These are phyloP conservation scores for Melipona beecheii DNA, from an alignment of 2,888 invertebrate species.

Conservation along the genomic window DNA sequence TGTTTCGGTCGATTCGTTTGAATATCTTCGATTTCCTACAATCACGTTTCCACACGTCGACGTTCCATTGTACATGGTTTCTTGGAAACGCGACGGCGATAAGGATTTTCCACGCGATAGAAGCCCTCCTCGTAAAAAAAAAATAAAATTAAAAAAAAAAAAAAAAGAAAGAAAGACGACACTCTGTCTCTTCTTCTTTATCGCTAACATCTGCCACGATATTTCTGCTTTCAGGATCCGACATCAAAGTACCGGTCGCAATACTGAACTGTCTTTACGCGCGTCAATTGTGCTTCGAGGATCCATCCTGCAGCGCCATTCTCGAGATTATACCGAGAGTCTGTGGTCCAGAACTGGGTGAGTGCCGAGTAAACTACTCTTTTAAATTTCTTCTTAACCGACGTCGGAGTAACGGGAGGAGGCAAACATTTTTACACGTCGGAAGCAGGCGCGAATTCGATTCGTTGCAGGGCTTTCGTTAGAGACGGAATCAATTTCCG, in stretches of 20 bases:
- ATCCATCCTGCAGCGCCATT: constrained; percentile 95
- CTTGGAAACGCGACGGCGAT: background rate
- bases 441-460: background rate
- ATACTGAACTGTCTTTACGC: constrained; percentile 95
- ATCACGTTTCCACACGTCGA: constrained; percentile 32
- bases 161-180: too few relatives aligned
- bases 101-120: constrained; percentile 3
- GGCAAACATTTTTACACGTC: background rate
- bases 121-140: constrained; percentile 16
- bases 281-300: constrained; percentile 94
- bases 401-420: background rate
- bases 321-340: constrained; percentile 95
- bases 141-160: background rate
- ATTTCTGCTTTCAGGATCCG: constrained; percentile 88
- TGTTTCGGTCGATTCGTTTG: constrained; percentile 14
- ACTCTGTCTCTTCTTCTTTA: background rate
- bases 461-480: background rate
- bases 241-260: constrained; percentile 91
- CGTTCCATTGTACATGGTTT: background rate
- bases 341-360: constrained; percentile 96
- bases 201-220: constrained; percentile 8
- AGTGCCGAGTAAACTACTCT: constrained; percentile 81
- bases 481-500: background rate
- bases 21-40: constrained; percentile 35
- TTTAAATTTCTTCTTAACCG: background rate